Percentiles rank a stretch among this genome's conserved stretches.
phyloP scores from a whole-genome alignment of 2,113 vertebrate genomes.

The Maccullochella peelii region DNA sequence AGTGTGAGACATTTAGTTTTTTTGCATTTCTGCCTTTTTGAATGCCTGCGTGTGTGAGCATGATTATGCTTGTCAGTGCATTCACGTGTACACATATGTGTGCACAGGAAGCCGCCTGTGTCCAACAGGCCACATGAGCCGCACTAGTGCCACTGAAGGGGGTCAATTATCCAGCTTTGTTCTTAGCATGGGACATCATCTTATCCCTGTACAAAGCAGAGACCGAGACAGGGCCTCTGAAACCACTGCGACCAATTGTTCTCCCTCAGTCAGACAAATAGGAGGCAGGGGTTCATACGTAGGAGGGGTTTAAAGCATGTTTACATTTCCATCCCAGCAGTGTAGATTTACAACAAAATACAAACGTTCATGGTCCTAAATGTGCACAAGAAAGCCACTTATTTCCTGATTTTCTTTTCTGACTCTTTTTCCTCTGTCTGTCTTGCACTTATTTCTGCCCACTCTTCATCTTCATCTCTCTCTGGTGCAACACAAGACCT shows the following conservation, averaged over 20 bases:
- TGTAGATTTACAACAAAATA: conserved; percentile 23
- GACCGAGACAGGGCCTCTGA: conserved; percentile 53
- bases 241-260: conserved; percentile 54
- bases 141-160: conserved; percentile 56
- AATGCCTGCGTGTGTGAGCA: conserved; percentile 29
- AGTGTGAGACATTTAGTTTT: conserved; percentile 16
- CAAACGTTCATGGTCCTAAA: conserved; percentile 6
- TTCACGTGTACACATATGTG: conserved; percentile 47
- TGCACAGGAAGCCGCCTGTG: conserved; percentile 36
- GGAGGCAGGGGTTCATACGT: conserved; percentile 34
- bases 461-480: conserved; percentile 30
- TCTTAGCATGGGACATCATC: conserved; percentile 68
- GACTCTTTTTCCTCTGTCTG: background rate
- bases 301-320: conserved; percentile 25
- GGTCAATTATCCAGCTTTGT: conserved; percentile 77
- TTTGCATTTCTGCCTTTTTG: conserved; percentile 55
- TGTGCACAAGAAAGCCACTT: conserved; percentile 11
- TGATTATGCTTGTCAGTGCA: conserved; percentile 53
- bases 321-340: conserved; percentile 22
- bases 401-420: background rate
- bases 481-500: conserved; percentile 34
- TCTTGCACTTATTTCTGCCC: conserved; percentile 13
- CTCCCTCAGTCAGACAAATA: conserved; percentile 42
- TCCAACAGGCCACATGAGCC: conserved; percentile 53
- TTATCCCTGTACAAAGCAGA: conserved; percentile 63